Evolutionary conservation across 2,888 invertebrate genomes (phyloP).

Genomic region (Agonopterix arenella): DNA sequence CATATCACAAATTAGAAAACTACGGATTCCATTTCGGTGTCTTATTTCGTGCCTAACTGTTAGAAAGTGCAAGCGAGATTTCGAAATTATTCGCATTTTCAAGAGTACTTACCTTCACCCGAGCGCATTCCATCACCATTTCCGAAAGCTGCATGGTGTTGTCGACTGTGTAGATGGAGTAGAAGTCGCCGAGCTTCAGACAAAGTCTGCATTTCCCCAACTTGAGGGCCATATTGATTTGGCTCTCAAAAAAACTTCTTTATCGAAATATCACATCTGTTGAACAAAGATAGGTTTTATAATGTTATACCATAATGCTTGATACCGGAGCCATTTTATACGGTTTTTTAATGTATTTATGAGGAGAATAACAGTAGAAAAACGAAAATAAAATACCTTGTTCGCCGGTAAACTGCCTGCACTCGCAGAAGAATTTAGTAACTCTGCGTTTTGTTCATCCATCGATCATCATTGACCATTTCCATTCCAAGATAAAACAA

Average conservation of each 20-base stretch:
- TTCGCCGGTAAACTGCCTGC: constrained; percentile 32
- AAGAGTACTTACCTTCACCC: constrained; percentile 51
- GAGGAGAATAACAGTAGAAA: background rate
- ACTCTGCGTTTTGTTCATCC: constrained; percentile 8
- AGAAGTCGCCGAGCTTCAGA: constrained; percentile 73
- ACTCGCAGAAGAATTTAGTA: constrained; percentile 6
- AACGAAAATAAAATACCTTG: constrained; percentile 19
- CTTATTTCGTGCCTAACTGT: background rate
- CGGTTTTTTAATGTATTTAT: no score
- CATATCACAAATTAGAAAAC: no score
- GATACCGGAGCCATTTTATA: no score
- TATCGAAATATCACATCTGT: constrained; percentile 33
- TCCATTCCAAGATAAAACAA: no score
- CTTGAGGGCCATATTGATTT: constrained; percentile 75
- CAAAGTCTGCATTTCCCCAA: constrained; percentile 74
- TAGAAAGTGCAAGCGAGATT: background rate
- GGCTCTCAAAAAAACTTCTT: constrained; percentile 32
- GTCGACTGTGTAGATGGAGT: constrained; percentile 71
- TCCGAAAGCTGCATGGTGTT: constrained; percentile 66
- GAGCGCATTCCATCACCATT: constrained; percentile 72
- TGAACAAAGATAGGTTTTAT: constrained; percentile 2
- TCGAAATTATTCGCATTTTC: background rate
- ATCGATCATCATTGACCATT: background rate
- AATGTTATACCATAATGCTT: no score
- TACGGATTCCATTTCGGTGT: background rate